Base-by-base conservation (phyloP, 2,888 invertebrate genomes). In the Lomographa bimaculata region DNA sequence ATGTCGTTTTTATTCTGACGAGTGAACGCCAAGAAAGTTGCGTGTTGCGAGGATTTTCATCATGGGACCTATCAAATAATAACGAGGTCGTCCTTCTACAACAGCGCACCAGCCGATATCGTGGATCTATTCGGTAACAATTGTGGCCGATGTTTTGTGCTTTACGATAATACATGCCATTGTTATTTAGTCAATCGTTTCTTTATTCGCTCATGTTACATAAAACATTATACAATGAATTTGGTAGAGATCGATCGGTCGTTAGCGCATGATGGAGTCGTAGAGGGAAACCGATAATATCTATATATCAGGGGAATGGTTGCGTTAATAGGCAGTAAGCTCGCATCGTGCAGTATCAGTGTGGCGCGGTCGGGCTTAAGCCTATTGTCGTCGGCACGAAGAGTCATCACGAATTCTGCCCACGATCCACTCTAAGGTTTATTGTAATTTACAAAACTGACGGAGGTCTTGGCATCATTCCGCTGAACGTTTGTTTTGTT, bases 391-490 rank as follows among this genome's bases (percentile, higher is more conserved):
- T 59, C 65, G 64, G 62, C 61, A 65, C 60, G 65, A 66, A 61
- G 53, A 66, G 70, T 58, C 76, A 84, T 84, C 82, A 75, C 55
- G 67, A 70, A 85, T 87, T 86, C 85, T 63, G 61, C 64, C 62
- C 84, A 82, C 85, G 84, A 79, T 74, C 72, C 70, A 62, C 71
- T 76, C 68, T 69, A 77, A 78, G 81, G 83, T 85, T 85, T 84
- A 84, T 80, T 80, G 83, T 84, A 83, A 84, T 85, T 85, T 85
- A 83, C 79, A 85, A 85, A 85, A 82, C 81, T 83, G 80, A 80
- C 77, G 71, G 71, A 69, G 76, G 78, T 78, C 81, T 78, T 75
- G 69, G 73, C 74, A 79, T 79, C 71, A 73, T 77, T 75, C 59
- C 62, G 54, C 60, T 68, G 62, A 71, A 72, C 69, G 65, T 80